Base-by-base conservation (phyloP, 2,888 invertebrate genomes). In the Philhelius pedissequus region DNA sequence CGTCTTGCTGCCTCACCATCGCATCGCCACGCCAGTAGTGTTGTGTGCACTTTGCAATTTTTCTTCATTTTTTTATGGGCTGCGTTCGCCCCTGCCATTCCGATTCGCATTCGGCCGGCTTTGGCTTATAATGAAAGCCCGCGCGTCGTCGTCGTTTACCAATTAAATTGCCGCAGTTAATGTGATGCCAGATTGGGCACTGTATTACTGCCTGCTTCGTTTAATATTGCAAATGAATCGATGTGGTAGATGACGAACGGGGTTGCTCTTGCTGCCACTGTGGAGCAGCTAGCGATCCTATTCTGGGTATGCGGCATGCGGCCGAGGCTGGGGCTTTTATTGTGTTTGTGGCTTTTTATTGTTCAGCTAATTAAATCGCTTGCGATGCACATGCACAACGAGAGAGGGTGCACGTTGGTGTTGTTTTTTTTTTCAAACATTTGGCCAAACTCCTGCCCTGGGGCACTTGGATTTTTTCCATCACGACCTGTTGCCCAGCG, bases 121-220 rank as follows among this genome's bases (percentile, higher is more conserved):
- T 70, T 48, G 64, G 71, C 70, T 62, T 70, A 68, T 80, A 80
- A 84, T 84, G 80, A 84, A 84, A 84, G 84, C 80, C 84, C 64
- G 84, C 75, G 84, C 84, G 75, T 66, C 84, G 80, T 80, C 75
- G 80, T 80, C 84, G 80, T 84, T 84, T 84, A 79, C 84, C 84
- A 84, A 84, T 84, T 84, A 84, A 84, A 84, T 84, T 84, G 75
- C 80, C 84, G 84, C 84, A 80, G 80, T 84, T 84, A 84, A 84
- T 74, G 83, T 66, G 83, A 84, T 76, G 60, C 80, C 75, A 84
- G 84, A 84, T 84, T 84, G 80, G 80, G 74, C 80, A 70, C 62
- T 75, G 52, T 13, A 45, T 11, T 22, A 70, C 68, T 75, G 80
- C 70, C 71, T 75, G 75, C 52, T 68, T 84, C 80, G 80, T 84